Percentiles rank a stretch among this genome's conserved stretches.
Conservation (phyloP, 2,797 vertebrate genomes). For the Typhlichthys eigenmanni region DNA sequence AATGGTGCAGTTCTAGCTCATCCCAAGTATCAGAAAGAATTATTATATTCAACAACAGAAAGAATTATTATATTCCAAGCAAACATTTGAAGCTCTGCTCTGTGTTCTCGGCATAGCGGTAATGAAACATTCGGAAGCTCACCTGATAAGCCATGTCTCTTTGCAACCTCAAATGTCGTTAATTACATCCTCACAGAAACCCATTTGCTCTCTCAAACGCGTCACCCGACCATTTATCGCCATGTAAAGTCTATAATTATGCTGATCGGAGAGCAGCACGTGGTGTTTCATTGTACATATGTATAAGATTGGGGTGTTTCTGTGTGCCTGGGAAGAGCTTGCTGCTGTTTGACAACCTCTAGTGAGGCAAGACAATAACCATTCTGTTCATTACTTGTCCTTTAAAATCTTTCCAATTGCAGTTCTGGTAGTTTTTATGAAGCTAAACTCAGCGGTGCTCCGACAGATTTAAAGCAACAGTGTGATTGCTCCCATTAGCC, state of each 20-base stretch:
- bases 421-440: not conserved
- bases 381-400: too few relatives aligned
- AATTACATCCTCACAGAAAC: conserved; percentile 63
- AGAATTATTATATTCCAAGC: conserved; percentile 66
- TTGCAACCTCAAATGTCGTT: conserved; percentile 58
- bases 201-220: conserved; percentile 66
- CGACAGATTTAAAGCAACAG: too few relatives aligned
- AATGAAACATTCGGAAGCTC: conserved; percentile 60
- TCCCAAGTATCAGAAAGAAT: conserved; percentile 57
- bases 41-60: conserved; percentile 69
- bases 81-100: conserved; percentile 72
- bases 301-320: too few relatives aligned
- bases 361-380: too few relatives aligned
- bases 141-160: conserved; percentile 44
- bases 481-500: too few relatives aligned
- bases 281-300: conserved; percentile 51
- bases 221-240: conserved; percentile 66
- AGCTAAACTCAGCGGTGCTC: too few relatives aligned
- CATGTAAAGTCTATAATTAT: conserved; percentile 63
- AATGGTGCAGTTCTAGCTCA: conserved; percentile 61
- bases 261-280: conserved; percentile 56
- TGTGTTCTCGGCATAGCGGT: conserved; percentile 63
- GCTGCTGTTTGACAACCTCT: too few relatives aligned
- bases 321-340: too few relatives aligned
- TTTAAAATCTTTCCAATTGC: not conserved